Base-by-base conservation (phyloP, 2,888 invertebrate species). In the Caenorhabditis wallacei region DNA sequence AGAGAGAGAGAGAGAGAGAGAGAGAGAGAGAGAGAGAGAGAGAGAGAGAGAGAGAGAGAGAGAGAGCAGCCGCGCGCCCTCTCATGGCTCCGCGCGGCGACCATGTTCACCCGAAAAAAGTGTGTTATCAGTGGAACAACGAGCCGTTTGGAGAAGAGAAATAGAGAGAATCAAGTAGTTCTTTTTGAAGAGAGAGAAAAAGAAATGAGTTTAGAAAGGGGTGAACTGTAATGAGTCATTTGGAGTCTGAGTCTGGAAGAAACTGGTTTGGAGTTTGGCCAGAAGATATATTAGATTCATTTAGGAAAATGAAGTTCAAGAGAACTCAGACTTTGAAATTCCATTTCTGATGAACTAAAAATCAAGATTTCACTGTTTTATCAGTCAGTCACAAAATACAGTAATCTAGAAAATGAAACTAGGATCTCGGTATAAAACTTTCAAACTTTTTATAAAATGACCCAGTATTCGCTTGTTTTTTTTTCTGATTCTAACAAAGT, bases 81-180 rank as follows among this genome's bases (percentile, higher is more conserved):
- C 59, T 59, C 16, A 3, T 16, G n/a, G 11, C 53, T 59, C 30
- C 51, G 48, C 48, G 53, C 53, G 30, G 51, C 26, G 30, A 24
- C 70, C 56, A 70, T 71, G 70, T 79, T 63, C 59, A 69, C 37
- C 53, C 22, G 18, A 76, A 76, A 72, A 75, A 75, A 56, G 66
- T 75, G 75, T 76, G 68, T 69, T 76, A 76, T 76, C 76, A 76
- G 76, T 40, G 53, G 64, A 16, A 24, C 18, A 35, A 35, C 57
- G 51, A 72, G 20, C 70, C 70, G 70, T 48, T 70, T 57, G 57
- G 70, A 70, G 57, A 26, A 43, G 43, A 16, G 61, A n/a, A 48
- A 11, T 1, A 11, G 10, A 22, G 53, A 53, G 13, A 4, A 51
- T 20, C 20, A 51, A 35, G 35, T 35, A 7, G 35, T 7, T 35